Evolutionary conservation across 2,797 vertebrate species (phyloP), one percentile per base, ranked within the genome.

Genomic region (Chelon auratus): DNA sequence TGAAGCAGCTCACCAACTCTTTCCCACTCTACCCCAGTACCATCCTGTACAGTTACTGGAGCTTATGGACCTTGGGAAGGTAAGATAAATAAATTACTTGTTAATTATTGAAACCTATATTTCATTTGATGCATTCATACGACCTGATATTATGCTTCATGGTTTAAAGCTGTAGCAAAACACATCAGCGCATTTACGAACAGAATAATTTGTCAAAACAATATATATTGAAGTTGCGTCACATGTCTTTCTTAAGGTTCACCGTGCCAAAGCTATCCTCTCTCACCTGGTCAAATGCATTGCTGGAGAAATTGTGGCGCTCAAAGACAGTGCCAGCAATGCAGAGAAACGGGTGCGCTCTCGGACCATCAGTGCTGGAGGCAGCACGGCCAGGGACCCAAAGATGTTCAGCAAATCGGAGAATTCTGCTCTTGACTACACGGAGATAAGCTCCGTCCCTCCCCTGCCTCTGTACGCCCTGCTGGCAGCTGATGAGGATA

Each of bases 201-300:
- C 1, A 20, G 45, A 60, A 9, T 12, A 18, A 48, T 10, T 9
- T 48, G n/a, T 1, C n/a, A 39, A 0, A 37, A 36, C n/a, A 0
- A 36, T 2, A 37, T 51, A 54, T 65, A 14, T 43, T 63, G 4
- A 53, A 2, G 12, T 39, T 53, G 22, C 13, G 40, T 40, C 3
- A 59, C 17, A 9, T 76, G 13, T 82, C 17, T 52, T 0, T 83
- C 20, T 40, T 51, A 43, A 94, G 93, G 96, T 99, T 62, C 95
- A 94, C 57, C 95, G 97, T 81, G 96, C 97, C 82, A 99, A 99
- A 89, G 98, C 98, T 71, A 99, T 99, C 83, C 93, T 99, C 39
- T 97, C 97, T 4, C 98, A 99, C 87, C 90, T 99, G 72, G 97
- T 99, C 54, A 99, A 98, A 86, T 98, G 97, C 89, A 98, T 99